A percentile compares a stretch with the other conserved stretches of the same genome.
phyloP scores from a whole-genome alignment of 1,140 invertebrate species.

The Bemisia tabaci region DNA sequence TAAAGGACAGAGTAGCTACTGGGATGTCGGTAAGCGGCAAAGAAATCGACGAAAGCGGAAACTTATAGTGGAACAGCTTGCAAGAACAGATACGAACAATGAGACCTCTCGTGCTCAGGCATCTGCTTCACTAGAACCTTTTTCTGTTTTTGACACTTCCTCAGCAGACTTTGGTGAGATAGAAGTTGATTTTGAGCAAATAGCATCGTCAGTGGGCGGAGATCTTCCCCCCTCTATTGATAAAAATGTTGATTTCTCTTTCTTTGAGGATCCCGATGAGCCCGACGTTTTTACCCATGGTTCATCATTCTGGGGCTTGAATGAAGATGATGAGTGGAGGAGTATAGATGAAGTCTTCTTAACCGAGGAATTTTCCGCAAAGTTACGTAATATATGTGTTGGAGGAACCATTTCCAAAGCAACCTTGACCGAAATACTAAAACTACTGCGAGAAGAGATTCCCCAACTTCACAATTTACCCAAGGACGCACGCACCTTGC shows the following conservation, averaged over 20 bases:
- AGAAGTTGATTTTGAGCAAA: no score
- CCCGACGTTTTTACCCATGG: neutral
- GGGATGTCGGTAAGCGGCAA: no score
- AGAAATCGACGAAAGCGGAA: no score
- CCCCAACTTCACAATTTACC: constrained; percentile 1
- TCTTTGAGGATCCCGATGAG: neutral
- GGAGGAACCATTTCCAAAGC: neutral
- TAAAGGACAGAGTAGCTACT: no score
- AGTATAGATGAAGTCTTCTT: neutral
- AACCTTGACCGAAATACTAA: neutral
- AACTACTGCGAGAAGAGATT: neutral
- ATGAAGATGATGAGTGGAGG: neutral
- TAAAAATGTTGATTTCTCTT: neutral
- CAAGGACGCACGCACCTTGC: constrained; percentile 1
- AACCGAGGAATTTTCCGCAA: neutral
- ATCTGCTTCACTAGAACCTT: no score
- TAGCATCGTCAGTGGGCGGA: no score
- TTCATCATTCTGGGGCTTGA: neutral
- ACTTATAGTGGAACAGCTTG: no score
- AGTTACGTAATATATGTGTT: neutral
- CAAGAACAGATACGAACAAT: no score
- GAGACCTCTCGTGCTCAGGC: no score
- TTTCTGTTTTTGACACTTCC: no score
- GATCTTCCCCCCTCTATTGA: no score
- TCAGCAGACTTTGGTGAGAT: no score